Percentiles rank a stretch among this genome's conserved stretches.
phyloP scores from a whole-genome alignment of 2,797 vertebrate genomes.

The Xyrichtys novacula region DNA sequence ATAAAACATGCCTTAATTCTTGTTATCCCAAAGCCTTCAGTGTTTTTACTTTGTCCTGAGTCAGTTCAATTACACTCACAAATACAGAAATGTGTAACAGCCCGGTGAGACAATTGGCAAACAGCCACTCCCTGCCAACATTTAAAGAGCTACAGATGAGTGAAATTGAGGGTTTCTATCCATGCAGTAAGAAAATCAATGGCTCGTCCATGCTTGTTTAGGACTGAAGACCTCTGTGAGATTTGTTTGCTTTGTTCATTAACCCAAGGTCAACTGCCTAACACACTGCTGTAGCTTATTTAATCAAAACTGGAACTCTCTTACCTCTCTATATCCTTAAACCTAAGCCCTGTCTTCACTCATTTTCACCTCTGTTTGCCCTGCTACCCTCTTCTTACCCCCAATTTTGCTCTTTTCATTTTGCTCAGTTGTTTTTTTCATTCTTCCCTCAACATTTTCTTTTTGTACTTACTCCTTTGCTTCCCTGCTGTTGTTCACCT shows the following conservation, averaged over 20 bases:
- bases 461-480: not conserved
- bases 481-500: not conserved
- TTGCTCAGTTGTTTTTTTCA: not conserved
- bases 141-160: slow-evolving; percentile 37
- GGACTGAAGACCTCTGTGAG: slow-evolving; percentile 51
- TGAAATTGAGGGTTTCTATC: slow-evolving; percentile 56
- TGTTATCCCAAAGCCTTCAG: too few species aligned
- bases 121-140: slow-evolving; percentile 17
- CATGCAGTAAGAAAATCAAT: slow-evolving; percentile 63
- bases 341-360: not conserved
- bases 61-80: not conserved
- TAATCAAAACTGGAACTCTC: slow-evolving; percentile 31
- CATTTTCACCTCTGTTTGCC: slow-evolving; percentile 3
- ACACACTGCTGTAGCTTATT: slow-evolving; percentile 55
- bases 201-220: slow-evolving; percentile 60
- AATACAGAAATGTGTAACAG: not conserved
- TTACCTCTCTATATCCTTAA: slow-evolving; percentile 16
- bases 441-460: not conserved
- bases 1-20: too few species aligned
- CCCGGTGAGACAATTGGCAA: not conserved
- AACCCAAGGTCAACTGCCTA: slow-evolving; percentile 59
- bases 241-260: slow-evolving; percentile 73
- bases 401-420: not conserved
- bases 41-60: not conserved
- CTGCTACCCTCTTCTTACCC: not conserved